A percentile compares a stretch with the other conserved stretches of the same genome.
phyloP scores from a whole-genome alignment of 1,140 invertebrate species.

The Calliopsis andreniformis region DNA sequence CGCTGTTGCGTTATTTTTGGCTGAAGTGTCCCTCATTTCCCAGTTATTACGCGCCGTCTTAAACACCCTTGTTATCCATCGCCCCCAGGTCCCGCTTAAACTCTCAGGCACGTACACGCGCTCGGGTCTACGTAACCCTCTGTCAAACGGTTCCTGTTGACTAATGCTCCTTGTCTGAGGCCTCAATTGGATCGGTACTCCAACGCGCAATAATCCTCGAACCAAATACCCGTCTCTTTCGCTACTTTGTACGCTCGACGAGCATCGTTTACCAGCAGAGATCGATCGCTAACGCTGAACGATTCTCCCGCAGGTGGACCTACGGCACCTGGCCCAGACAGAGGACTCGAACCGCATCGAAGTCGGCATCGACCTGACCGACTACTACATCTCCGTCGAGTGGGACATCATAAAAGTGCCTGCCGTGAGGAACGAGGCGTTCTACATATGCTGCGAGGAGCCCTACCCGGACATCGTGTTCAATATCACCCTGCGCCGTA shows the following conservation, averaged over 20 bases:
- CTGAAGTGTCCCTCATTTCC: not conserved
- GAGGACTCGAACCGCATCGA: constrained; percentile 91
- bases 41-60: not conserved
- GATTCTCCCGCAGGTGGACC: constrained; percentile 87
- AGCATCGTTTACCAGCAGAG: not conserved
- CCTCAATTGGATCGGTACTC: constrained; percentile 13
- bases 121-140: not conserved
- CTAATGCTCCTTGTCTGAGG: constrained; percentile 16
- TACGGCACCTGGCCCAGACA: constrained; percentile 91
- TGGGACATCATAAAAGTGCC: constrained; percentile 98
- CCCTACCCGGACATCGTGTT: constrained; percentile 98
- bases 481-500: constrained; percentile 97
- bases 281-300: not conserved
- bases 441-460: constrained; percentile 94
- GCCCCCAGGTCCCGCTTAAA: not conserved
- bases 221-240: not conserved
- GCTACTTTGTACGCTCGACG: too few relatives aligned
- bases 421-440: constrained; percentile 92
- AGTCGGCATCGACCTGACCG: constrained; percentile 94
- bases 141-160: not conserved
- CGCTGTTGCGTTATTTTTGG: constrained; percentile 2
- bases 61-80: constrained; percentile 16
- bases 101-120: constrained; percentile 17
- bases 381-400: constrained; percentile 98
- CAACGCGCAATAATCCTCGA: not conserved